Conservation (phyloP, 2,797 vertebrate genomes). For the Selene dorsalis region DNA sequence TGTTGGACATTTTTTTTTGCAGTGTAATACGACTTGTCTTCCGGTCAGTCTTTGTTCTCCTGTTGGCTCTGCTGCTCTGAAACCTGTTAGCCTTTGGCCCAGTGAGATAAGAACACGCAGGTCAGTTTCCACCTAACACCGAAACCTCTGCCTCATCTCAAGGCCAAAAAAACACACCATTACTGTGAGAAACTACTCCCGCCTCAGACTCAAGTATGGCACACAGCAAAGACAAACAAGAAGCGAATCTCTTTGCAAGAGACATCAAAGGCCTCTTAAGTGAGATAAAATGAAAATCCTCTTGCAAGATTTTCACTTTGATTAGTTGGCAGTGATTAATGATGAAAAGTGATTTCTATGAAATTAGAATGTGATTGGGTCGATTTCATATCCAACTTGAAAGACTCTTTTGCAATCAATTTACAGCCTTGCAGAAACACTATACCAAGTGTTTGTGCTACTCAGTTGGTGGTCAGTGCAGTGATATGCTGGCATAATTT, state of each 20-base stretch:
- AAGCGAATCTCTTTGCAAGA: neutral
- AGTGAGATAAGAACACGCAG: constrained; percentile 63
- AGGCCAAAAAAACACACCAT: neutral
- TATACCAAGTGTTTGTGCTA: neutral
- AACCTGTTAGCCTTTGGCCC: constrained; percentile 63
- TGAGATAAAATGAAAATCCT: too few species aligned
- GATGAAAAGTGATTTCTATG: neutral
- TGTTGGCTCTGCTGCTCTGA: constrained; percentile 44
- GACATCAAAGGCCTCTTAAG: neutral
- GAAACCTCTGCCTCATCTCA: constrained; percentile 29
- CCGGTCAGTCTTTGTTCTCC: neutral
- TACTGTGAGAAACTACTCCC: constrained; percentile 23
- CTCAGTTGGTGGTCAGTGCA: neutral
- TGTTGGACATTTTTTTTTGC: neutral
- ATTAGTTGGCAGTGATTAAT: neutral
- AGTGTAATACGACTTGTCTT: neutral
- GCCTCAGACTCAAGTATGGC: neutral
- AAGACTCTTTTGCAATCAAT: neutral
- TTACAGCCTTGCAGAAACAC: neutral
- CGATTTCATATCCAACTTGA: neutral
- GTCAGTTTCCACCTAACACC: constrained; percentile 45
- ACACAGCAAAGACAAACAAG: neutral
- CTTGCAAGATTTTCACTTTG: neutral
- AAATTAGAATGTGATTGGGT: neutral
- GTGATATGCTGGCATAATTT: neutral